Evolutionary conservation across 2,888 invertebrate species (phyloP).

Genomic region (Polydrusus cervinus): DNA sequence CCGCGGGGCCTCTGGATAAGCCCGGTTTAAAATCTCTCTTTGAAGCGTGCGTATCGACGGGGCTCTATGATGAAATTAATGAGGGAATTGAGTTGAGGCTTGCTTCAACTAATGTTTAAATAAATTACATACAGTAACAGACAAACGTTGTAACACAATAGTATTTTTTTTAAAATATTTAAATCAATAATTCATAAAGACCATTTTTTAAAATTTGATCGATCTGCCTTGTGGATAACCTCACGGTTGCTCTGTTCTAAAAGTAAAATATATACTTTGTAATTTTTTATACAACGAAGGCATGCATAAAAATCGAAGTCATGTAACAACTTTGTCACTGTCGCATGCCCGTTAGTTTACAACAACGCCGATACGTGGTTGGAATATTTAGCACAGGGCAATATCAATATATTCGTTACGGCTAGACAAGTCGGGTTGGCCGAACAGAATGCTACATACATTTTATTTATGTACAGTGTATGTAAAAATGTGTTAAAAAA

Average conservation of each 20-base stretch:
- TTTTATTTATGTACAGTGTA: too few species aligned
- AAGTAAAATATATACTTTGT: too few species aligned
- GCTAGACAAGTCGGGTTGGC: conserved; percentile 11
- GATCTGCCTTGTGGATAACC: too few species aligned
- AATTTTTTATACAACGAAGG: too few species aligned
- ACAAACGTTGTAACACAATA: too few species aligned
- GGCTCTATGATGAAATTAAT: neutral
- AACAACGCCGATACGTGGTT: neutral
- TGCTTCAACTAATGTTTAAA: too few species aligned
- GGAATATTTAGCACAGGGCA: neutral
- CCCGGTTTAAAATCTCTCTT: conserved; percentile 20
- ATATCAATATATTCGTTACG: conserved; percentile 14
- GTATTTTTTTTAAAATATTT: too few species aligned
- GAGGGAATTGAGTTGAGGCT: neutral
- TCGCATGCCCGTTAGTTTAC: conserved; percentile 8
- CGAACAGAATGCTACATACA: neutral
- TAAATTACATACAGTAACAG: too few species aligned
- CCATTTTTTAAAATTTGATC: too few species aligned
- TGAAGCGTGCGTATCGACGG: conserved; percentile 1
- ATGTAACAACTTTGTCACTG: conserved; percentile 12
- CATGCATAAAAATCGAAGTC: neutral
- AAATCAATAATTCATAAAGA: too few species aligned
- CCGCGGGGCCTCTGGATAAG: conserved; percentile 11
- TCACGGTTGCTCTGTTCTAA: too few species aligned
- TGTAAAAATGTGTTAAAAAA: too few species aligned